Conservation (phyloP, 2,113 vertebrate species). For the Apus apus region DNA sequence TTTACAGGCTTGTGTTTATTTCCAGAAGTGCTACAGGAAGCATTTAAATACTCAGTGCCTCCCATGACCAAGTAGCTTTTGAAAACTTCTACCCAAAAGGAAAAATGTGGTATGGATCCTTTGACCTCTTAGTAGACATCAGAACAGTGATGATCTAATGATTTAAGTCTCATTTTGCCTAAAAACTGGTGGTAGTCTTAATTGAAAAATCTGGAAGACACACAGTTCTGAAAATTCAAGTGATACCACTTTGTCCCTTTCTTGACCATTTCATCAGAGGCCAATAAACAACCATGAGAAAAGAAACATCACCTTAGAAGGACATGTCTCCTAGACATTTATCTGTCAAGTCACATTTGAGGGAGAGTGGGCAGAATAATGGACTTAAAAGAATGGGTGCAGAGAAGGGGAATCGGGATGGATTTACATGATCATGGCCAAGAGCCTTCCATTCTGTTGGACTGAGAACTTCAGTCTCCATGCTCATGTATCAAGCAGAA, state of each 20-base stretch:
- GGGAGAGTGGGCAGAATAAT: not conserved
- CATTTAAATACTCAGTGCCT: not conserved
- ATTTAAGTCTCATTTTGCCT: not conserved
- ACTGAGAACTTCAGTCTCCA: not conserved
- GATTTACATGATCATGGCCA: not conserved
- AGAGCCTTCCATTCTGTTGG: not conserved
- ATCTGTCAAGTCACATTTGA: not conserved
- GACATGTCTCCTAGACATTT: not conserved
- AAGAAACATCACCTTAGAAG: not conserved
- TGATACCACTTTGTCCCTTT: not conserved
- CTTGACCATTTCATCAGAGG: not conserved
- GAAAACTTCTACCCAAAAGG: not conserved
- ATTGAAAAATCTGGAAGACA: not conserved
- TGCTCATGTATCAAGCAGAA: not conserved
- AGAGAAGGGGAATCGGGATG: not conserved
- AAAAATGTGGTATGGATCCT: not conserved
- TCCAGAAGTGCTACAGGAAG: slow-evolving; percentile 15
- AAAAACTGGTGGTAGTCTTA: not conserved
- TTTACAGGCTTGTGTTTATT: not conserved
- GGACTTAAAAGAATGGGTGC: not conserved
- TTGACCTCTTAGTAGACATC: not conserved
- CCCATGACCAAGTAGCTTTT: not conserved
- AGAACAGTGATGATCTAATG: not conserved
- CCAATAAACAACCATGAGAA: not conserved
- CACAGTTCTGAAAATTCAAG: not conserved